These are phyloP conservation scores for Zygogramma bicolorata DNA, from an alignment of 2,888 invertebrate genomes.

Conservation along the genomic window DNA sequence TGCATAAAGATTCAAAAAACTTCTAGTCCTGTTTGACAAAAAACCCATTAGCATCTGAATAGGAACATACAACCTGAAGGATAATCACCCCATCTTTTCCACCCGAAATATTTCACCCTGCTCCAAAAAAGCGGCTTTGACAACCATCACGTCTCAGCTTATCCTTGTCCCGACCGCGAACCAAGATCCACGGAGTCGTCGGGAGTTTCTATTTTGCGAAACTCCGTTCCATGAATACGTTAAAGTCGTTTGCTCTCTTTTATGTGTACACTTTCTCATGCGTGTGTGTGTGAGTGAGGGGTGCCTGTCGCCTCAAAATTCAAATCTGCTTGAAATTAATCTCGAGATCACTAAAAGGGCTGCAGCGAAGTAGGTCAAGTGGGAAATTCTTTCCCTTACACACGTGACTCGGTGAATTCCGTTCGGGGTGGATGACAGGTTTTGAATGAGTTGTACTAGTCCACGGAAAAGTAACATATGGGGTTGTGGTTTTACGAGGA, in stretches of 20 bases:
- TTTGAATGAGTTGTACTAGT: not conserved
- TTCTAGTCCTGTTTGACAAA: no score
- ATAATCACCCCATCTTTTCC: no score
- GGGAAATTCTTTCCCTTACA: not conserved
- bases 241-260: conserved; percentile 13
- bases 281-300: not conserved
- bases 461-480: no score
- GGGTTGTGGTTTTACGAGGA: no score
- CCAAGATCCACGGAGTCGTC: not conserved
- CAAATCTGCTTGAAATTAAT: conserved; percentile 7
- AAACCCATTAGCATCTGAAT: no score
- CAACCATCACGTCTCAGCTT: not conserved
- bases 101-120: no score
- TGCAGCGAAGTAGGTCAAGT: not conserved
- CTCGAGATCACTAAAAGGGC: not conserved
- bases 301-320: not conserved
- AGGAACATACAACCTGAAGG: no score
- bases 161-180: not conserved
- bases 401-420: not conserved
- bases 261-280: not conserved
- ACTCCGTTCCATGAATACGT: not conserved
- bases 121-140: no score
- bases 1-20: no score
- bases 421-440: not conserved
- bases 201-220: not conserved